A percentile compares a stretch with the other conserved stretches of the same genome.
Evolutionary conservation across 2,888 invertebrate genomes (phyloP).

Genomic region (Belgica antarctica): DNA sequence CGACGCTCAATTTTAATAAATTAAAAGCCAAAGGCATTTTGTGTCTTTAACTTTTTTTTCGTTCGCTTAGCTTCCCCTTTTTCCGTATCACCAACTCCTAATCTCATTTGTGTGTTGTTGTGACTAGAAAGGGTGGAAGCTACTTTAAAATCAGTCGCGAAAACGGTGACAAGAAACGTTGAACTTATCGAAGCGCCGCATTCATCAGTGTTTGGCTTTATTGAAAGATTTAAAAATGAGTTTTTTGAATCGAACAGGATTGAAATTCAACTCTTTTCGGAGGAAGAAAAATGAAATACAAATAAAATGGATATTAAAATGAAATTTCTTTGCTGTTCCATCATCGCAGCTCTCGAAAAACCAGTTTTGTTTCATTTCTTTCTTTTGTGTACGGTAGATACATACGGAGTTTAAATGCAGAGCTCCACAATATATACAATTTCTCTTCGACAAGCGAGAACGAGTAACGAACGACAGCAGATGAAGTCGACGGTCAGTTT

Average conservation of each 20-base stretch:
- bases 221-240: not conserved
- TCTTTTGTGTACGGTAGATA: not conserved
- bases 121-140: slow-evolving; percentile 7
- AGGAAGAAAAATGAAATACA: slow-evolving; percentile 23
- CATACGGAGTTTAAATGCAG: not conserved
- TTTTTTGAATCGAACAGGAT: not conserved
- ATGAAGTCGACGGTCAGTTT: slow-evolving; percentile 34
- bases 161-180: not conserved
- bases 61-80: not conserved
- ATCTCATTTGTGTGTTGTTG: slow-evolving; percentile 40
- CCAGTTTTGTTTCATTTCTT: slow-evolving; percentile 39
- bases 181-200: not conserved
- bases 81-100: slow-evolving; percentile 34
- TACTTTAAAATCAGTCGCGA: not conserved
- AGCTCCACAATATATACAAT: slow-evolving; percentile 39
- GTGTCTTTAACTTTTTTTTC: slow-evolving; percentile 29
- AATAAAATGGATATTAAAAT: slow-evolving; percentile 42
- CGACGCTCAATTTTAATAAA: slow-evolving; percentile 43
- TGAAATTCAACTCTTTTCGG: not conserved
- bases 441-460: slow-evolving; percentile 22
- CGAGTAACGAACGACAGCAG: not conserved
- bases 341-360: slow-evolving; percentile 1
- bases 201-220: not conserved
- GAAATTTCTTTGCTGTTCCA: slow-evolving; percentile 36
- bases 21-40: slow-evolving; percentile 41